Evolutionary conservation across 2,797 vertebrate genomes (phyloP).

Genomic region (Microchirus variegatus): DNA sequence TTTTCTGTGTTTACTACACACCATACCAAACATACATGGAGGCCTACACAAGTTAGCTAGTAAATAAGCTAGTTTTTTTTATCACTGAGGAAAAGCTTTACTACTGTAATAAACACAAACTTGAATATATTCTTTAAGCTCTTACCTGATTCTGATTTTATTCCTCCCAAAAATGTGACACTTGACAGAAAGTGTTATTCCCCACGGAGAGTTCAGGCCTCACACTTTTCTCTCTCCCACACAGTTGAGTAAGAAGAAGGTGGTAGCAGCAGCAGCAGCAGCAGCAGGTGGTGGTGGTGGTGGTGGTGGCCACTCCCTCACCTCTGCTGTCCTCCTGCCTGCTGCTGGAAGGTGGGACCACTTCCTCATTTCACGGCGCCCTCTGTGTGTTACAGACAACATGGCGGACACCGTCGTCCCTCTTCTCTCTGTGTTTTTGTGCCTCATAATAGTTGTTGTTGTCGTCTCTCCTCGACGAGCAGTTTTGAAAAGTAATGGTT

Average conservation of each 20-base stretch:
- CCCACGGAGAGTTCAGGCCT: conserved; percentile 23
- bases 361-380: conserved; percentile 61
- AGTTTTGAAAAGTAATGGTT: neutral
- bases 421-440: no score
- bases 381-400: neutral
- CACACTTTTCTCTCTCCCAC: conserved; percentile 8
- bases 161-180: conserved; percentile 5
- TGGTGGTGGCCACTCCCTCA: conserved; percentile 77
- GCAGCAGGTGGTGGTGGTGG: no score
- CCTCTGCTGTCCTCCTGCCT: conserved; percentile 29
- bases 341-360: conserved; percentile 36
- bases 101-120: neutral
- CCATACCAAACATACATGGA: neutral
- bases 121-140: fast-evolving
- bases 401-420: conserved; percentile 2
- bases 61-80: neutral
- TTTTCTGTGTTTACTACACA: neutral
- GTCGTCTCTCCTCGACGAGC: no score
- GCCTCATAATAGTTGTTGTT: no score
- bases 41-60: conserved; percentile 3
- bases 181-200: conserved; percentile 26
- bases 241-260: conserved; percentile 22
- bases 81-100: neutral
- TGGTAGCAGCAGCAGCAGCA: no score
- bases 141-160: conserved; percentile 48